Evolutionary conservation across 23 tunicate species (phyloP), one percentile per base, ranked within the genome.

Genomic region (Clavelina lepadiformis): DNA sequence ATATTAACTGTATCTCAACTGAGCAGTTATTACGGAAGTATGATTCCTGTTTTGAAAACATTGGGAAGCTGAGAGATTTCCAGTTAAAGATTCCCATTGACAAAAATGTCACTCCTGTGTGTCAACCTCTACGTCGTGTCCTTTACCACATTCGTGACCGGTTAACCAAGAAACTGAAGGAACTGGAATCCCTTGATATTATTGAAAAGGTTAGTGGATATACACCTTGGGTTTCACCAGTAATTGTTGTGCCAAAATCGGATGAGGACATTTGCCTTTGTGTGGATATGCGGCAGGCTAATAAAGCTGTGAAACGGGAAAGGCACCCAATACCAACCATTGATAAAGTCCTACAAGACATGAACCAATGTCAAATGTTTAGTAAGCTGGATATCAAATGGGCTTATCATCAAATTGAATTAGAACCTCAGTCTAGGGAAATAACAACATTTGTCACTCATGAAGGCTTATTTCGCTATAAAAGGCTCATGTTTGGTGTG

Each of bases 351-450:
- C 19, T 67, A 3, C 72, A 67, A 6, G 58, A 67, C 7, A 5
- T 67, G 59, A 67, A 44, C 31, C 32, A 20, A 41, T 32, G 58
- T 46, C 25, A 41, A 41, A 35, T 46, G 5, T 67, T 46, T 29
- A 41, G 57, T 19, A 67, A 67, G 29, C 31, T 67, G 3, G 72
- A 46, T 24, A n/a, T 67, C 3, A 46, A 46, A 27, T 47, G 55
- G 55, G 72, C 35, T 7, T 67, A 46, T 67, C 72, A 67, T 24
- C 58, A 44, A 67, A 67, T 67, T 41, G 72, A 67, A 45, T 46
- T 67, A 21, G 57, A 67, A 8, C 72, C 72, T 3, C 58, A 67
- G 3, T 20, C 33, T 3, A 26, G 72, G 46, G 19, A 67, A 3
- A 27, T 44, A 3, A 67, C 72, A 6, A 46, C 72, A 22, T 67